Evolutionary conservation across 2,888 invertebrate species (phyloP), one percentile per base, ranked within the genome.

Genomic region (Tricholauxania praeusta): DNA sequence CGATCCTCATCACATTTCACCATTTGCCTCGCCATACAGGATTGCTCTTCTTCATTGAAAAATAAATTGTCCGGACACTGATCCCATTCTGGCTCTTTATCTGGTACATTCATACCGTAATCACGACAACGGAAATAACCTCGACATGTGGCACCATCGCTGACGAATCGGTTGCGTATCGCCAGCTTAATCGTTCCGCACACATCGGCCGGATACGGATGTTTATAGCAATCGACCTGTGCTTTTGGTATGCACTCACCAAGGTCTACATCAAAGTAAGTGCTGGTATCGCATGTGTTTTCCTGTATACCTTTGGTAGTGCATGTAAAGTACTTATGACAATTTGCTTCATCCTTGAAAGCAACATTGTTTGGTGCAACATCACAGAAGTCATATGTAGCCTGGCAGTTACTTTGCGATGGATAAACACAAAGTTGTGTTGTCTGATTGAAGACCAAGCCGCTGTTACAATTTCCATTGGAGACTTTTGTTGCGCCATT

Each of bases 91-190:
- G 85, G 85, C 2, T 73, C 14, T 0, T 73, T 19, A 70, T 85
- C 85, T 0, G 84, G 82, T 2, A 72, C 52, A 12, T 82, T 81
- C 0, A 82, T 80, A 1, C 83, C 84, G 5, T 78, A 32, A 53
- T 83, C 85, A 0, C 71, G 72, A 47, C 85, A 85, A 68, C 79
- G 83, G 69, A 78, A 82, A 65, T 85, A 84, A 0, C 85, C 85
- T 14, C 82, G 79, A 59, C 85, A 85, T 6, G 84, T 83, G 28
- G 81, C 81, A 2, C 77, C 73, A 68, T 85, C 85, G 4, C 69
- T 6, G 0, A 83, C 81, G 70, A 85, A 85, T 15, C 70, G 75
- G 72, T 80, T 64, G 0, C 82, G 79, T 63, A 78, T 73, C 0
- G 85, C 82, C 28, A 80, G 57, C 60, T 85, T 85, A 12, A 74